These are phyloP conservation scores for Cydia fagiglandana DNA, from an alignment of 1,140 invertebrate species.

Conservation along the genomic window DNA sequence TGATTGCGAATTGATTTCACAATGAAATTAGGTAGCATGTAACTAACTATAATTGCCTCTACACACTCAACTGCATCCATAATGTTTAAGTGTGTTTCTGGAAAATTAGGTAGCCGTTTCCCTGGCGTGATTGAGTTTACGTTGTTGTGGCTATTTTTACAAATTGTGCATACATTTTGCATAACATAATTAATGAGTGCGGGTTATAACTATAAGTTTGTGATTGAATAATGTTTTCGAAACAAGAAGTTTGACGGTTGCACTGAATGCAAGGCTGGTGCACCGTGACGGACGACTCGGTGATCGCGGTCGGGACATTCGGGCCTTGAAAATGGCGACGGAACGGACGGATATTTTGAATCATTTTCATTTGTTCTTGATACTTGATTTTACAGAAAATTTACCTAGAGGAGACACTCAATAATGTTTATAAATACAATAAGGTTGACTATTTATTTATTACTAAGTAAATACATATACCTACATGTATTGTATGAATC, in stretches of 20 bases:
- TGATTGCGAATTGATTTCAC: conserved; percentile 1
- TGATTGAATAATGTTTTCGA: not conserved
- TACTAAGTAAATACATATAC: too few species aligned
- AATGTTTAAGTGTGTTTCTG: conserved; percentile 3
- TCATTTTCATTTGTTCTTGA: not conserved
- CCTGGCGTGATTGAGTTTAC: conserved; percentile 2
- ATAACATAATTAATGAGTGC: not conserved
- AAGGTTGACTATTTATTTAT: too few species aligned
- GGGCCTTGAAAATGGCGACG: not conserved
- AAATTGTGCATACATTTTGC: not conserved
- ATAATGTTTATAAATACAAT: too few species aligned
- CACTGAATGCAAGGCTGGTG: conserved; percentile 3
- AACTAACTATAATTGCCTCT: conserved; percentile 19
- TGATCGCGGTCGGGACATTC: not conserved
- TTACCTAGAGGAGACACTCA: too few species aligned
- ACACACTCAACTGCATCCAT: conserved; percentile 18
- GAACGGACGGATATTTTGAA: not conserved
- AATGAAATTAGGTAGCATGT: conserved; percentile 24
- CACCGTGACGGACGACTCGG: not conserved
- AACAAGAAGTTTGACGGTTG: not conserved
- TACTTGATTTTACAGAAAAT: too few species aligned
- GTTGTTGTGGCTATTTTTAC: not conserved
- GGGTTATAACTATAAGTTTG: not conserved
- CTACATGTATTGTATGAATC: too few species aligned
- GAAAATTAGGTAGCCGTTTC: conserved; percentile 20